Evolutionary conservation across 2,797 vertebrate species (phyloP).

Genomic region (Bovichtus variegatus): DNA sequence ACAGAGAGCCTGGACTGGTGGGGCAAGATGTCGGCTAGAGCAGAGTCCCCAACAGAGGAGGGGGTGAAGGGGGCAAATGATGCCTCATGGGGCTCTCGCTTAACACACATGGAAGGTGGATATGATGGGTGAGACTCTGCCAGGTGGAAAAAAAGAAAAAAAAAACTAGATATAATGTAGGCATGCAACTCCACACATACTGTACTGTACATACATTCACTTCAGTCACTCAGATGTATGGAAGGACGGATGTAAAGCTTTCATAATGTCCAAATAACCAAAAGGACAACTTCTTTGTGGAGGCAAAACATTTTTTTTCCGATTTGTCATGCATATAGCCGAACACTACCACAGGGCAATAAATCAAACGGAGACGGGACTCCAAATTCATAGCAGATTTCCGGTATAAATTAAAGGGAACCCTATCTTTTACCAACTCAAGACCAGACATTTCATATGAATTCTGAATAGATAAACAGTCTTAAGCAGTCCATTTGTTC

Average conservation of each 20-base stretch:
- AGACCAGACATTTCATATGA: slow-evolving; percentile 50
- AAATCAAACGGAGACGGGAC: slow-evolving; percentile 23
- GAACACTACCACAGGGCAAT: slow-evolving; percentile 17
- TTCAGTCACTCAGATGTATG: slow-evolving; percentile 62
- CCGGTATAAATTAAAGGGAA: slow-evolving; percentile 24
- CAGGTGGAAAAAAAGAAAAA: slow-evolving; percentile 73
- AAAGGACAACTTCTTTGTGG: not conserved
- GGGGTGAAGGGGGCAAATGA: slow-evolving; percentile 94
- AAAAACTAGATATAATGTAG: slow-evolving; percentile 65
- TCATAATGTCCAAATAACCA: slow-evolving; percentile 12
- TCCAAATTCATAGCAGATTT: slow-evolving; percentile 29
- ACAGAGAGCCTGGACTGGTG: slow-evolving; percentile 92
- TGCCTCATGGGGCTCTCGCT: slow-evolving; percentile 94
- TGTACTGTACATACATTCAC: slow-evolving; percentile 50
- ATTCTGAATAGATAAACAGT: slow-evolving; percentile 67
- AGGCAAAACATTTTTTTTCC: slow-evolving; percentile 4
- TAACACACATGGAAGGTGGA: slow-evolving; percentile 92
- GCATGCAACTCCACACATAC: slow-evolving; percentile 68
- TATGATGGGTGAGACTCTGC: slow-evolving; percentile 87
- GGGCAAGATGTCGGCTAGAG: slow-evolving; percentile 91
- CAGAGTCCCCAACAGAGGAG: slow-evolving; percentile 84
- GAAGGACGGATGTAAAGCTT: slow-evolving; percentile 41
- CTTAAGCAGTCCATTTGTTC: slow-evolving; percentile 72
- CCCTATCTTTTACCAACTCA: slow-evolving; percentile 26
- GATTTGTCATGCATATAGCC: slow-evolving; percentile 8